Percentiles rank a stretch among this genome's conserved stretches.
These are phyloP conservation scores for Paramuricea clavata DNA, from an alignment of 92 coral and sea anemone genomes.

Conservation along the genomic window DNA sequence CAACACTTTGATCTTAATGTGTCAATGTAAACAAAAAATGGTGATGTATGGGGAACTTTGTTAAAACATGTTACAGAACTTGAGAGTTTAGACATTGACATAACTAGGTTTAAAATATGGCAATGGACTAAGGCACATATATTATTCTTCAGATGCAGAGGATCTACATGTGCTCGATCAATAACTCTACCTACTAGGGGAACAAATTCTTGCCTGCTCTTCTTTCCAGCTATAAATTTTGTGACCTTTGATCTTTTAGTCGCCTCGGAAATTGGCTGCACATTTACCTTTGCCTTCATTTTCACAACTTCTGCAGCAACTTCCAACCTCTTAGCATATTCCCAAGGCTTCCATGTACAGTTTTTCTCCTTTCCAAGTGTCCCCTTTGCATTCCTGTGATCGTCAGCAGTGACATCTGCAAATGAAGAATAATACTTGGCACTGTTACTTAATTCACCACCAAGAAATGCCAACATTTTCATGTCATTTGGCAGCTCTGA, in stretches of 20 bases:
- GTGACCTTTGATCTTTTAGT: neutral
- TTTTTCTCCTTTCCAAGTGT: slow-evolving; percentile 47
- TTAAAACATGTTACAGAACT: neutral
- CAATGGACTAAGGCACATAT: slow-evolving; percentile 19
- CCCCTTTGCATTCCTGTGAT: slow-evolving; percentile 11
- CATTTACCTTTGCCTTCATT: neutral
- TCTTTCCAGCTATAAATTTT: no score
- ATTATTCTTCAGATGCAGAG: no score
- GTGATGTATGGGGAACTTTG: neutral
- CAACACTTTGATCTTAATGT: neutral
- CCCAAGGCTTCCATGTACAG: slow-evolving; percentile 59
- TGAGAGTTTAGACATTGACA: neutral
- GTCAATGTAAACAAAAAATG: neutral
- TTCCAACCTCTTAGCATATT: slow-evolving; percentile 15
- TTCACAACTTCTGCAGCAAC: slow-evolving; percentile 35
- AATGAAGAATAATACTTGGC: slow-evolving; percentile 51
- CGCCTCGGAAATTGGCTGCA: no score
- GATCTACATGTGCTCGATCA: neutral
- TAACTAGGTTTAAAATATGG: neutral
- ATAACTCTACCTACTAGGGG: neutral
- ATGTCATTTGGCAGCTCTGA: slow-evolving; percentile 41
- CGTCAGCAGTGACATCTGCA: slow-evolving; percentile 28
- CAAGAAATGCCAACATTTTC: no score
- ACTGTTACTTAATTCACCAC: slow-evolving; percentile 59
- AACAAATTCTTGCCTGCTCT: slow-evolving; percentile 31